A percentile compares a stretch with the other conserved stretches of the same genome.
These are phyloP conservation scores for Linepithema humile DNA, from an alignment of 1,140 invertebrate species.

Conservation along the genomic window DNA sequence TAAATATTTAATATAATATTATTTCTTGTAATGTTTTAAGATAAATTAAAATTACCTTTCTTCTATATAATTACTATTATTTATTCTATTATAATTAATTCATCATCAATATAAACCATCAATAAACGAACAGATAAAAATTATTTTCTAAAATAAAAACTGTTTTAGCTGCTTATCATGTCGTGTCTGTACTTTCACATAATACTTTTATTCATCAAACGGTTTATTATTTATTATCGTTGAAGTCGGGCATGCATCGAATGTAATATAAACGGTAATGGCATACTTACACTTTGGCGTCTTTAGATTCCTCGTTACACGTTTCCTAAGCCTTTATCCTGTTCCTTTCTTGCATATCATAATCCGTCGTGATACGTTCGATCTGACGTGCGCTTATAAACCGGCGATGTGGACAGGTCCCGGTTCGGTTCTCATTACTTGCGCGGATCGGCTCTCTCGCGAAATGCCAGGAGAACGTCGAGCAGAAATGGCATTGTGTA, in stretches of 20 bases:
- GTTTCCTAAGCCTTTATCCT: constrained; percentile 9
- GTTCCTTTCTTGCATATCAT: constrained; percentile 39
- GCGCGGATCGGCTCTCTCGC: constrained; percentile 34
- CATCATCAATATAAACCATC: not conserved
- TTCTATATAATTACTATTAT: not conserved
- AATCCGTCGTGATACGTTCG: constrained; percentile 19
- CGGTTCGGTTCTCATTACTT: constrained; percentile 52
- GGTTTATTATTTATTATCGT: not conserved
- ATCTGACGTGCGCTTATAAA: not conserved
- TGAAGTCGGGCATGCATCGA: not conserved
- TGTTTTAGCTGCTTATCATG: not conserved
- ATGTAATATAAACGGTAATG: constrained; percentile 6
- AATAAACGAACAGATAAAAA: not conserved
- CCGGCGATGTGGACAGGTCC: not conserved
- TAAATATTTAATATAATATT: no score
- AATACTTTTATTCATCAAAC: no score
- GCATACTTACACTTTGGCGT: constrained; percentile 50
- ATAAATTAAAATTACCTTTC: not conserved
- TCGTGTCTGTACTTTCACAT: not conserved
- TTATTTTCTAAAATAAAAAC: not conserved
- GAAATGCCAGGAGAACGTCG: constrained; percentile 53
- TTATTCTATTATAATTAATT: not conserved
- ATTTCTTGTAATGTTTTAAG: not conserved
- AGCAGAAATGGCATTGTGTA: constrained; percentile 75
- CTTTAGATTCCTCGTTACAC: not conserved